Evolutionary conservation across 2,888 invertebrate genomes (phyloP).

Genomic region (Synanthedon formicaeformis): DNA sequence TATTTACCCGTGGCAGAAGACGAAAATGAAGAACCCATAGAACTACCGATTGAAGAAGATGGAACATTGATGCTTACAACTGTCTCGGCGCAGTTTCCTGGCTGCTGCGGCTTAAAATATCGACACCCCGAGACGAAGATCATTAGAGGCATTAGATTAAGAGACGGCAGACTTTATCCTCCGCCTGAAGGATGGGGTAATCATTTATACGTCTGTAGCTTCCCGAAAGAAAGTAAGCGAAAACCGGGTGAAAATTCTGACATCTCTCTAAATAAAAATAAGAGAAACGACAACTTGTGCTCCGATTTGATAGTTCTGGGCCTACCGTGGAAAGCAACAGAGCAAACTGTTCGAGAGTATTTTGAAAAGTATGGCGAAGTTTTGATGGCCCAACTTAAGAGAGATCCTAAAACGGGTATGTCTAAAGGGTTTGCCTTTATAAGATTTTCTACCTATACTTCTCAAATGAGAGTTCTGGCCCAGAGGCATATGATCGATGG

Average conservation of each 20-base stretch:
- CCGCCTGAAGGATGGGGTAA: slow-evolving; percentile 91
- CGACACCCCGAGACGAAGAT: slow-evolving; percentile 93
- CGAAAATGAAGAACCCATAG: slow-evolving; percentile 97
- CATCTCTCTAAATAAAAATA: slow-evolving; percentile 91
- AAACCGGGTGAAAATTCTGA: slow-evolving; percentile 91
- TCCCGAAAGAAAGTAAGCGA: slow-evolving; percentile 92
- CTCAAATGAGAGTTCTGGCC: slow-evolving; percentile 93
- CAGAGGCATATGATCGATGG: slow-evolving; percentile 98
- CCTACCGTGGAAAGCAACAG: slow-evolving; percentile 97
- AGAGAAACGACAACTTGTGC: slow-evolving; percentile 92
- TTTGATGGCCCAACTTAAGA: slow-evolving; percentile 96
- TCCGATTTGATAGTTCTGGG: slow-evolving; percentile 99
- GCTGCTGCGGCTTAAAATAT: slow-evolving; percentile 95
- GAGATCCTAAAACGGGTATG: slow-evolving; percentile 90
- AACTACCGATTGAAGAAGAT: slow-evolving; percentile 96
- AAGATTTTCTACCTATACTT: slow-evolving; percentile 93
- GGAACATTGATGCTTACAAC: slow-evolving; percentile 93
- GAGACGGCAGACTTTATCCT: slow-evolving; percentile 92
- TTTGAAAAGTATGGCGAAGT: slow-evolving; percentile 98
- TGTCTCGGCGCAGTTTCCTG: slow-evolving; percentile 96
- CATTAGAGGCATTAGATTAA: slow-evolving; percentile 89
- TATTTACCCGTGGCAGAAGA: slow-evolving; percentile 96
- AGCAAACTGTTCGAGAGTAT: slow-evolving; percentile 95
- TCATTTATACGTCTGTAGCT: slow-evolving; percentile 81
- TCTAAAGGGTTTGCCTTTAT: slow-evolving; percentile 99